A percentile compares a stretch with the other conserved stretches of the same genome.
Evolutionary conservation across 2,888 invertebrate genomes (phyloP).

Genomic region (Selenia dentaria): DNA sequence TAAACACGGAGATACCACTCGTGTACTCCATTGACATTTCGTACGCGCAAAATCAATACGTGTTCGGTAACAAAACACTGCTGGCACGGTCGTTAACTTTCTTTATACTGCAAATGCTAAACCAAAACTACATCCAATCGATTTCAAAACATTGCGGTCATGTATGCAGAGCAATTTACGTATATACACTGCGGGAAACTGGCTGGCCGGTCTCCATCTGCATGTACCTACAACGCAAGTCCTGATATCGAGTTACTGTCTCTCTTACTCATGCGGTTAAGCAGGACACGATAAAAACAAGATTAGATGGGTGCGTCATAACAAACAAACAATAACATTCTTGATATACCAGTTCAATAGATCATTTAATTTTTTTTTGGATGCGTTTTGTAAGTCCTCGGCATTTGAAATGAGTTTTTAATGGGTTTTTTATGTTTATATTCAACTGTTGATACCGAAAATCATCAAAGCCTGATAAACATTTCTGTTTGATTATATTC

Average conservation of each 20-base stretch:
- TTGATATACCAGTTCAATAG: conserved; percentile 5
- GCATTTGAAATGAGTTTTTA: no score
- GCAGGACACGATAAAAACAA: conserved; percentile 1
- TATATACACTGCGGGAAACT: conserved; percentile 5
- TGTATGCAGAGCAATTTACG: conserved; percentile 1
- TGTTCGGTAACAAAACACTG: conserved; percentile 1
- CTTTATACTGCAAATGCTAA: conserved; percentile 2
- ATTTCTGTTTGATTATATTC: no score
- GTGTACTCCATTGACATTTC: conserved; percentile 17
- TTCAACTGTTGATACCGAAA: no score
- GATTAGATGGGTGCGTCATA: conserved; percentile 3
- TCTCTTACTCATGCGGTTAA: conserved; percentile 11
- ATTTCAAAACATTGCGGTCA: conserved; percentile 1
- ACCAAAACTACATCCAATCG: conserved; percentile 1
- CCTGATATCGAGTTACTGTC: conserved; percentile 4
- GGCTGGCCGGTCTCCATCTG: not conserved
- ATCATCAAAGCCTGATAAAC: no score
- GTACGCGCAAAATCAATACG: conserved; percentile 19
- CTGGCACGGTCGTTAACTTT: conserved; percentile 3
- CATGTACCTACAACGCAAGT: not conserved
- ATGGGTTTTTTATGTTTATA: no score
- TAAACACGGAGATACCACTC: conserved; percentile 15
- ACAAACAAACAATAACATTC: not conserved
- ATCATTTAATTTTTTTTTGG: no score
- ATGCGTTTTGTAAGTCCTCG: no score